Conservation (phyloP, 2,888 invertebrate genomes). For the Hydrotaea cyrtoneurina region DNA sequence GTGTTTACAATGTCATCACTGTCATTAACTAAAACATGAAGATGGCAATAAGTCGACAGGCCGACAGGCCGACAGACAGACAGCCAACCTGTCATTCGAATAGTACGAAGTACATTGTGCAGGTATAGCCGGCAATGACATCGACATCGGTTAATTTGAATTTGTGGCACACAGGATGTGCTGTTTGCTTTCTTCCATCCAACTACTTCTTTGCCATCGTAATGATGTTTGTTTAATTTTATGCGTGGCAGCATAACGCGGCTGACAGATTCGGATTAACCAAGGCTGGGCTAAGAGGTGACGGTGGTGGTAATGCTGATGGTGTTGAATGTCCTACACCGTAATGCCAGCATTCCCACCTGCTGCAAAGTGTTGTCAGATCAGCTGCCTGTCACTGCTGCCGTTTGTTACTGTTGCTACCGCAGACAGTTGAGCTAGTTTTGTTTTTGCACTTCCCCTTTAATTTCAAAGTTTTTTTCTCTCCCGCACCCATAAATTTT, state of each 20-base stretch:
- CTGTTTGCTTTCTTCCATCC: conserved; percentile 1
- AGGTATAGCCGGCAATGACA: conserved; percentile 58
- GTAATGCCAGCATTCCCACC: background rate
- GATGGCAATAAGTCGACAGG: conserved; percentile 55
- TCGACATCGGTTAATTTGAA: conserved; percentile 73
- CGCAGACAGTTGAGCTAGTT: conserved; percentile 4
- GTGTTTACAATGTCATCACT: conserved; percentile 52
- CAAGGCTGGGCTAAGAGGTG: background rate
- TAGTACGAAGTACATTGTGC: background rate
- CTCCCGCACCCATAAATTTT: conserved; percentile 29
- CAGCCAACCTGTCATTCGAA: background rate
- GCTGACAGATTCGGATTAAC: conserved; percentile 36
- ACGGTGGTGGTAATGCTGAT: background rate
- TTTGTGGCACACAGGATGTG: conserved; percentile 48
- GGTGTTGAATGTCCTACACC: background rate
- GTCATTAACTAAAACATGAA: conserved; percentile 51
- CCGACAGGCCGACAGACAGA: conserved; percentile 19
- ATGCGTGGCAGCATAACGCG: conserved; percentile 66
- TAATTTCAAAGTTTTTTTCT: background rate
- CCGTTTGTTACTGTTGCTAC: conserved; percentile 6
- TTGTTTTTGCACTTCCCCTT: background rate
- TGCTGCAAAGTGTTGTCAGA: conserved; percentile 9
- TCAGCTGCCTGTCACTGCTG: conserved; percentile 2
- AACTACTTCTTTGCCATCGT: conserved; percentile 28
- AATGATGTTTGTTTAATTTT: conserved; percentile 71